Base-by-base conservation (phyloP, 2,113 vertebrate species). In the Ceuthmochares aereus region DNA sequence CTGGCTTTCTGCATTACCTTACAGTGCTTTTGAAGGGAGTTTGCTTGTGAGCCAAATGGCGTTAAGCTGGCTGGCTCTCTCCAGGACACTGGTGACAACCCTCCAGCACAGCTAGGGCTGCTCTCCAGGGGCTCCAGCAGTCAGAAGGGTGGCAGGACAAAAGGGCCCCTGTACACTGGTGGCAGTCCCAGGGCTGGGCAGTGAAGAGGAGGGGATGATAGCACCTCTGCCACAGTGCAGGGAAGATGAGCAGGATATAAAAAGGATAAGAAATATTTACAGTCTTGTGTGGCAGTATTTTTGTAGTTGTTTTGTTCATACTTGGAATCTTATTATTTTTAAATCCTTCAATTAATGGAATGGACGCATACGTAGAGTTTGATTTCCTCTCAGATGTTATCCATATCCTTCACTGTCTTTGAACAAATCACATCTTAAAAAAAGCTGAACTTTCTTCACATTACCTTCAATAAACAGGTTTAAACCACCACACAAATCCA, bases 401-500 rank as follows among this genome's bases (percentile, higher is more conserved):
- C 63, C 27, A 2, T 40, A 32, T 64, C 43, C 37, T 54, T 54
- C 36, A 14, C 79, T 89, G 63, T 27, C 80, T 58, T 84, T 87
- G 84, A 92, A 64, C 69, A 95, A 95, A 90, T 47, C 45, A 49
- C 23, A 49, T 49, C 21, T 21, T 21, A 47, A 94, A 75, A 82
- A 87, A 68, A 73, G 54, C 45, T 86, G 59, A 40, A 43, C 91
- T 95, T 93, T 95, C 72, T 94, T 89, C 87, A 89, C 62, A 68
- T 89, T 90, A 86, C 84, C 91, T 56, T 95, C 94, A 88, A 83
- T 93, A 96, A 97, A 85, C 56, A 84, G 82, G 81, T 82, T 64
- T 96, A 94, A 97, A 96, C 88, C 72, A 84, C 60, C 76, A 76
- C 62, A 96, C 83, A 97, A 96, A 98, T 97, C 96, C 76, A 83